These are phyloP conservation scores for Papilio polyxenes DNA, from an alignment of 1,140 invertebrate genomes.

Conservation along the genomic window DNA sequence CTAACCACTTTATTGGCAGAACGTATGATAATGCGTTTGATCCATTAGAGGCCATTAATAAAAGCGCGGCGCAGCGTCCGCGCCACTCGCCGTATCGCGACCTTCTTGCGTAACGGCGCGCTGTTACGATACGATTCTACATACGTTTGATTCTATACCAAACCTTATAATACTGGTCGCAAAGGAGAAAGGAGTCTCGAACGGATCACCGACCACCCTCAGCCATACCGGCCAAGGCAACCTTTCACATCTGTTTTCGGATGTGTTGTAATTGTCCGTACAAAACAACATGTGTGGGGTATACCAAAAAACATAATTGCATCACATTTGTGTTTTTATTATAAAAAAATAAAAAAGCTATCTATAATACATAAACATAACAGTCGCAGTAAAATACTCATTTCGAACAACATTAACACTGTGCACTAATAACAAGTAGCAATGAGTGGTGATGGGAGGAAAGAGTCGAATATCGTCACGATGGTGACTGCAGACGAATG, in stretches of 20 bases:
- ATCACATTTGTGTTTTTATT: conserved; percentile 75
- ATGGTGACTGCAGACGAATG: conserved; percentile 52
- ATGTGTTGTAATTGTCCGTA: conserved; percentile 56
- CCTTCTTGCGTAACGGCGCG: conserved; percentile 51
- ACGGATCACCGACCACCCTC: conserved; percentile 47
- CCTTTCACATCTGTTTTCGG: conserved; percentile 75
- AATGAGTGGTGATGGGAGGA: conserved; percentile 61
- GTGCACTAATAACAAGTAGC: conserved; percentile 78
- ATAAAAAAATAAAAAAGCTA: conserved; percentile 76
- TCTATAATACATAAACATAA: conserved; percentile 75
- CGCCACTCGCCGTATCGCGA: conserved; percentile 40
- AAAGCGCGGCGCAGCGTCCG: conserved; percentile 25
- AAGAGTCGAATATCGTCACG: conserved; percentile 47
- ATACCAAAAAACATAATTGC: conserved; percentile 63
- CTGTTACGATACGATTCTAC: conserved; percentile 51
- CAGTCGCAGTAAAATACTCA: conserved; percentile 73
- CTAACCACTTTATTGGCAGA: conserved; percentile 19
- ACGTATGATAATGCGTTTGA: conserved; percentile 58
- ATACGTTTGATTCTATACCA: conserved; percentile 60
- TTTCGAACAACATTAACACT: conserved; percentile 74
- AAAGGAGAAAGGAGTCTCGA: conserved; percentile 59
- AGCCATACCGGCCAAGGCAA: conserved; percentile 47
- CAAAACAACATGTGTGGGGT: conserved; percentile 49
- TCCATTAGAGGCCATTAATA: conserved; percentile 61
- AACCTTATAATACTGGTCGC: conserved; percentile 57